These are phyloP conservation scores for Drosophila lini DNA, from an alignment of 1,140 invertebrate species.

Conservation along the genomic window DNA sequence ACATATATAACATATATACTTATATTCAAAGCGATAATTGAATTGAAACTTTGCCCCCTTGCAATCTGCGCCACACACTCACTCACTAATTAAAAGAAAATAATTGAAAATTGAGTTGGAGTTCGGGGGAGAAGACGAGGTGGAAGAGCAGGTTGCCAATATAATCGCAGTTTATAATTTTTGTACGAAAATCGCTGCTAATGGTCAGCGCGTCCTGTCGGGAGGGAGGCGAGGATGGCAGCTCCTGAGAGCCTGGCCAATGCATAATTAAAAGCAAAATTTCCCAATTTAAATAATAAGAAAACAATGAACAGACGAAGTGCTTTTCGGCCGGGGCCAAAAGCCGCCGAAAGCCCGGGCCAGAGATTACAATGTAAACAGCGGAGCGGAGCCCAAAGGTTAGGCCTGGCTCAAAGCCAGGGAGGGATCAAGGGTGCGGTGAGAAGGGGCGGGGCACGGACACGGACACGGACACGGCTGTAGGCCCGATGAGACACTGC, in stretches of 20 bases:
- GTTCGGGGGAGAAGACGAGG: background rate
- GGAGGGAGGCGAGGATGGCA: too few relatives aligned
- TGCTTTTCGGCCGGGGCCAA: slow-evolving; percentile 10
- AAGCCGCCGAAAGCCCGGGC: slow-evolving; percentile 11
- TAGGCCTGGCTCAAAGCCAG: slow-evolving; percentile 33
- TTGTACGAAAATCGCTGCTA: slow-evolving; percentile 24
- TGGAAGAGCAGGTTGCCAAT: slow-evolving; percentile 4
- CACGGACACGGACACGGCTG: slow-evolving; percentile 5
- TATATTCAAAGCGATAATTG: slow-evolving; percentile 43
- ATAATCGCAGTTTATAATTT: slow-evolving; percentile 43
- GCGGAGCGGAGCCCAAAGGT: slow-evolving; percentile 30
- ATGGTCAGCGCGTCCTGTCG: slow-evolving; percentile 3
- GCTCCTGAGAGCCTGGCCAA: slow-evolving; percentile 34
- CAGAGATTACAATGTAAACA: slow-evolving; percentile 71
- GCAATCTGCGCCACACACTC: slow-evolving; percentile 1
- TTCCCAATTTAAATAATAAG: slow-evolving; percentile 76
- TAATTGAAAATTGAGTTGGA: slow-evolving; percentile 34
- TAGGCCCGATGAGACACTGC: slow-evolving; percentile 53
- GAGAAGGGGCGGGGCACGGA: background rate
- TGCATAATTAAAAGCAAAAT: slow-evolving; percentile 77
- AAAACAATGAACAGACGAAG: slow-evolving; percentile 56
- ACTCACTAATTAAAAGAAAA: slow-evolving; percentile 68
- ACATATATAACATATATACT: too few relatives aligned
- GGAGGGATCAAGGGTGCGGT: background rate
- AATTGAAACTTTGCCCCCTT: slow-evolving; percentile 16